Conservation (phyloP, 2,797 vertebrate species). For the Avahi laniger region DNA sequence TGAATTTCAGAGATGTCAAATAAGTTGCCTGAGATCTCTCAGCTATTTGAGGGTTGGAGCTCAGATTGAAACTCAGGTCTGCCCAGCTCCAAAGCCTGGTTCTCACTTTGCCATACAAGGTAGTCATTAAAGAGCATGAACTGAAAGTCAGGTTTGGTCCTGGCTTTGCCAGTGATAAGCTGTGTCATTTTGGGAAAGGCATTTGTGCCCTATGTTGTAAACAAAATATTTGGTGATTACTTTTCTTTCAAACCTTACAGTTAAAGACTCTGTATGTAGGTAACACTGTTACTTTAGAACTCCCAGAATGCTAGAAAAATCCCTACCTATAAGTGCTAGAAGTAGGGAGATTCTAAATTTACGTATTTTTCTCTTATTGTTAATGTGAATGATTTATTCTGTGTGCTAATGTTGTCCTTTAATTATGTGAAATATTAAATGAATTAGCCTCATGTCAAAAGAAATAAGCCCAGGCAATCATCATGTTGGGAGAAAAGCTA, state of each 20-base stretch:
- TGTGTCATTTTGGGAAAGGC: background rate
- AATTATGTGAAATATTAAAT: constrained; percentile 18
- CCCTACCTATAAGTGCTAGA: background rate
- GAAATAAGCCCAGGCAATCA: background rate
- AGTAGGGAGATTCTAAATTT: background rate
- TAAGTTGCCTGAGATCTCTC: constrained; percentile 10
- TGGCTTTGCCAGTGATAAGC: background rate
- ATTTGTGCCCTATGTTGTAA: background rate
- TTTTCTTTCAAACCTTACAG: background rate
- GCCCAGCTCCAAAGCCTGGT: background rate
- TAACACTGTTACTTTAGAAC: constrained; percentile 29
- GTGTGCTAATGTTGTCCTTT: background rate
- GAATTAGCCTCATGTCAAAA: background rate
- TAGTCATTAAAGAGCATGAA: background rate
- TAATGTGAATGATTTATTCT: constrained; percentile 27
- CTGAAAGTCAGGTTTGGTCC: background rate
- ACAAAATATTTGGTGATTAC: background rate
- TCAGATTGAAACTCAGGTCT: background rate
- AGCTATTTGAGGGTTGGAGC: background rate
- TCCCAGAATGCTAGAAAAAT: background rate
- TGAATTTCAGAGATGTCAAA: constrained; percentile 20
- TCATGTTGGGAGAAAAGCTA: background rate
- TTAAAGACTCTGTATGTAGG: background rate
- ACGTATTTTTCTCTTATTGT: background rate
- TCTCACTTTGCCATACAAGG: background rate